Conservation (phyloP, 2,888 invertebrate species). For the Notodonta dromedarius region DNA sequence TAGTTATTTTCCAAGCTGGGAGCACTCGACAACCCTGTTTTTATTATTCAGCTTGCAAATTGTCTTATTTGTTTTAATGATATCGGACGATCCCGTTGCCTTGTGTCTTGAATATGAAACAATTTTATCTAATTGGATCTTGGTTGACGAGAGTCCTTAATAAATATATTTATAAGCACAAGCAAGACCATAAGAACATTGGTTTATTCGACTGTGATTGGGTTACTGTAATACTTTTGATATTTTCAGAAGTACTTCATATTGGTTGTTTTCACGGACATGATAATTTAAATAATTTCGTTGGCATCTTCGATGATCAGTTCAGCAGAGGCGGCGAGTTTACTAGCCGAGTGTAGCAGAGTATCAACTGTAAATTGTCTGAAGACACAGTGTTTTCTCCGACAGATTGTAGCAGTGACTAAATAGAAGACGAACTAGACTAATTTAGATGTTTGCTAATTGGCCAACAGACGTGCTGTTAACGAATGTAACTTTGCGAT, state of each 20-base stretch:
- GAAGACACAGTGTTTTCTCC: background rate
- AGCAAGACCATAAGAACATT: too few species aligned
- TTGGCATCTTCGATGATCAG: background rate
- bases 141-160: background rate
- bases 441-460: conserved; percentile 1
- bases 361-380: background rate
- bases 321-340: background rate
- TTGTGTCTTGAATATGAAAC: conserved; percentile 15
- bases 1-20: conserved; percentile 19
- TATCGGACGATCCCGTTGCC: conserved; percentile 22
- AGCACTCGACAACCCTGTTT: conserved; percentile 18
- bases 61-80: conserved; percentile 40
- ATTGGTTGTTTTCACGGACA: too few species aligned
- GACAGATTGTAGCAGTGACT: background rate
- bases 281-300: background rate
- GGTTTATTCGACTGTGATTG: too few species aligned
- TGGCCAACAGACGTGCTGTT: background rate
- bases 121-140: conserved; percentile 5
- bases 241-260: too few species aligned
- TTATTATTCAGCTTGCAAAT: conserved; percentile 41
- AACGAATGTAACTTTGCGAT: background rate
- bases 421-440: background rate
- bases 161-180: too few species aligned
- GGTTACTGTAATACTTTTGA: too few species aligned
- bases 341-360: background rate